phyloP scores from a whole-genome alignment of 2,797 vertebrate genomes.

The Artibeus jamaicensis region DNA sequence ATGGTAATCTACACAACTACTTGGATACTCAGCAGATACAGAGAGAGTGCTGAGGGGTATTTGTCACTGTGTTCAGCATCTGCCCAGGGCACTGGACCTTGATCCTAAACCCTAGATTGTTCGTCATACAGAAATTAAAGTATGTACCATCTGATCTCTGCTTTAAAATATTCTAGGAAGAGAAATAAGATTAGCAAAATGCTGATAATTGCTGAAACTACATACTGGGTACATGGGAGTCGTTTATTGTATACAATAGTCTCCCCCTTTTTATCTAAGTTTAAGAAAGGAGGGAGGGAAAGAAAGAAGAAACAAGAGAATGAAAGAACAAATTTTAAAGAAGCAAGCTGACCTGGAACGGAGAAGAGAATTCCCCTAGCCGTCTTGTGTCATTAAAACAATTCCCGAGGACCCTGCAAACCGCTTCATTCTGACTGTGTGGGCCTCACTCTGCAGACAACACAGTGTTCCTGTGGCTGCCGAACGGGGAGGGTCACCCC shows the following conservation, averaged over 20 bases:
- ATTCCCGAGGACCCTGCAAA: not conserved
- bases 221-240: not conserved
- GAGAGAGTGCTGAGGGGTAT: not conserved
- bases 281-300: not conserved
- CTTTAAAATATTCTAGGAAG: constrained; percentile 1
- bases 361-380: not conserved
- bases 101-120: not conserved
- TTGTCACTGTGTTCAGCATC: not conserved
- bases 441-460: not conserved
- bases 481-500: not conserved
- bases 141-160: not conserved
- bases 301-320: not conserved
- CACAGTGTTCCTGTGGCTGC: not conserved
- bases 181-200: not conserved
- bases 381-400: not conserved
- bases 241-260: not conserved
- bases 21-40: not conserved
- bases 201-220: not conserved
- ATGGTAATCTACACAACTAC: not conserved
- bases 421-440: not conserved
- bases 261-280: not conserved
- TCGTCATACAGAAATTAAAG: constrained; percentile 7
- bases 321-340: not conserved
- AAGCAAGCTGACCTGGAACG: not conserved
- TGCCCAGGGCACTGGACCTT: not conserved